Conservation (phyloP, 1,140 invertebrate genomes). For the Ceratina calcarata region DNA sequence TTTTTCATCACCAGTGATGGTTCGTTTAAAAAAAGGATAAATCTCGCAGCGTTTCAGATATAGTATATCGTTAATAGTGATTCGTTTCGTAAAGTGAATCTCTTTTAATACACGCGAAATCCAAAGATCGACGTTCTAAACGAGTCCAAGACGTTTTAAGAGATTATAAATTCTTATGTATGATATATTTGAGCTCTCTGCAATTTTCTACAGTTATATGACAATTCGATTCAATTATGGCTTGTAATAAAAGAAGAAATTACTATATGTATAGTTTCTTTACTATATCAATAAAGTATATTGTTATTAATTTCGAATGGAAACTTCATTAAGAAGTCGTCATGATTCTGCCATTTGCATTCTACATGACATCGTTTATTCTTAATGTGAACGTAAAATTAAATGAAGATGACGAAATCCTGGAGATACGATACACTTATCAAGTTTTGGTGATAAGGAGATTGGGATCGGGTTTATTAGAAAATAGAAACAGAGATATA, state of each 20-base stretch:
- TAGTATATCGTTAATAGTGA: neutral
- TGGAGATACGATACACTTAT: too few relatives aligned
- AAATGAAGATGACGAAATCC: too few relatives aligned
- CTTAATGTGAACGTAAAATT: too few relatives aligned
- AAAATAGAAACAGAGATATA: neutral
- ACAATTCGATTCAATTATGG: too few relatives aligned
- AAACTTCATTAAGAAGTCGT: too few relatives aligned
- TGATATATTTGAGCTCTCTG: neutral
- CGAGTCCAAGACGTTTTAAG: neutral
- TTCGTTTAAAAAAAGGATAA: neutral
- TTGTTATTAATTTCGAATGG: too few relatives aligned
- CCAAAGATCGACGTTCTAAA: conserved; percentile 11
- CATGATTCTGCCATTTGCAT: too few relatives aligned
- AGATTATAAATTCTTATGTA: neutral
- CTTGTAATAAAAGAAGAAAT: too few relatives aligned
- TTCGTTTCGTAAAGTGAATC: conserved; percentile 5
- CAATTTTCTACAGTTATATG: conserved; percentile 3
- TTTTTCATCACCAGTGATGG: neutral
- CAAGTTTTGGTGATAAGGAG: neutral
- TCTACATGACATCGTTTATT: too few relatives aligned
- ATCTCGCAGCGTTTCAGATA: neutral
- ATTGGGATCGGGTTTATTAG: neutral
- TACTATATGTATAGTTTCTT: too few relatives aligned
- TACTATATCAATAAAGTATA: too few relatives aligned
- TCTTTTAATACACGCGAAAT: conserved; percentile 5